Evolutionary conservation across 2,888 invertebrate species (phyloP), one percentile per base, ranked within the genome.

Genomic region (Drosophila austrosaltans): DNA sequence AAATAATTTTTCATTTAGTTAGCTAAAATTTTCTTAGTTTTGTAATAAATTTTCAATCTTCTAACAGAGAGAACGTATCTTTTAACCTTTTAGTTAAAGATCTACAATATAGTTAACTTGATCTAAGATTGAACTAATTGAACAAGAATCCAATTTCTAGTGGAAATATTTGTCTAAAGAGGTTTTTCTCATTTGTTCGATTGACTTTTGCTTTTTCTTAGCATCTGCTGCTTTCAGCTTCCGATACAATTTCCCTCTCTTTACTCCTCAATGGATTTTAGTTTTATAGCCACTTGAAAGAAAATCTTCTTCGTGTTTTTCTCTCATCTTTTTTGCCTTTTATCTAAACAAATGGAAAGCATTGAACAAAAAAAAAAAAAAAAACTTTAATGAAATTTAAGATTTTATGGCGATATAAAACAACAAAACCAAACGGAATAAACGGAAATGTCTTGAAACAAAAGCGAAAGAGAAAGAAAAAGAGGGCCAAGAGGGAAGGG

Each of bases 301-400:
- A 48, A 48, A 25, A 25, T 48, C 16, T 16, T 16, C 16, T 16
- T 25, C 22, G 40, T n/a, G 48, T 48, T 22, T 20, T 44, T 22
- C 3, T 44, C 36, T 36, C 2, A 32, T 48, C 10, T 1, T 48
- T 48, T 48, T 22, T 48, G 20, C 3, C n/a, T 48, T 48, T 48
- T 48, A 48, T 48, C 48, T 48, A 48, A 48, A 48, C 48, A 48
- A 48, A 32, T 54, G 54, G 54, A 54, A 54, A 30, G n/a, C 7
- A 28, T n/a, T 32, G 54, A 10, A 30, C 1, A 8, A 8, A 36
- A 36, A 4, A 8, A 5, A 6, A 32, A 32, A 32, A 32, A 32
- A 30, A 54, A 54, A 28, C 16, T 8, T 28, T 10, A 54, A 54
- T 54, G 30, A 54, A 54, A 54, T 54, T 54, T 54, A 8, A 30